Evolutionary conservation across 2,113 vertebrate genomes (phyloP).

Genomic region (Hemiprocne comata): DNA sequence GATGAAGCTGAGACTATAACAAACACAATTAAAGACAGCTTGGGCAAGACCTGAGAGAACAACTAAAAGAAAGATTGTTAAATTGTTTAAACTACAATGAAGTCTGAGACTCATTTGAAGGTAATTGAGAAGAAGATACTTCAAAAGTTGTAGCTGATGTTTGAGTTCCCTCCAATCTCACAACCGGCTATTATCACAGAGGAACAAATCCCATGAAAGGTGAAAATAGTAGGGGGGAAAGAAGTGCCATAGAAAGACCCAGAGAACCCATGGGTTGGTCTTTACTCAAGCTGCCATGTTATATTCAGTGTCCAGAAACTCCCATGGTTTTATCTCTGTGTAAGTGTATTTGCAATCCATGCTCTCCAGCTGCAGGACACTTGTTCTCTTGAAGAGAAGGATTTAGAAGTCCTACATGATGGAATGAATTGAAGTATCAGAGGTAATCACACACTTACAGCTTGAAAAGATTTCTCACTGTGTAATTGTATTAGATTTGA

Average conservation of each 20-base stretch:
- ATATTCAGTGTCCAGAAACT: not conserved
- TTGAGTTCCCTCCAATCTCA: not conserved
- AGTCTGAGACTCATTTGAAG: not conserved
- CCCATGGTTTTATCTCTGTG: not conserved
- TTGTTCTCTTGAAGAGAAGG: not conserved
- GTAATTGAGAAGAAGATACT: not conserved
- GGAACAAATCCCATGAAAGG: not conserved
- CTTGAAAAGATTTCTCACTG: slow-evolving; percentile 39
- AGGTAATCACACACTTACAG: slow-evolving; percentile 10
- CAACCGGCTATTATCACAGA: not conserved
- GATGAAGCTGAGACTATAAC: not conserved
- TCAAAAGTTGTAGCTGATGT: not conserved
- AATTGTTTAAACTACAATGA: not conserved
- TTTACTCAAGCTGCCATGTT: not conserved
- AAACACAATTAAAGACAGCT: not conserved
- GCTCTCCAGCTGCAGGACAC: not conserved
- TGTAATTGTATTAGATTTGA: not conserved
- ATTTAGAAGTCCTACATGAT: not conserved
- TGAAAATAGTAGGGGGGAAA: not conserved
- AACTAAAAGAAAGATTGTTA: not conserved
- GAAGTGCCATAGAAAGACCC: not conserved
- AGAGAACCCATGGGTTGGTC: not conserved
- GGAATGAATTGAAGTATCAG: slow-evolving; percentile 48
- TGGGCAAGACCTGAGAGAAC: not conserved
- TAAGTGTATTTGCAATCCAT: not conserved